Conservation (phyloP, 2,888 invertebrate species). For the Subacronicta megacephala region DNA sequence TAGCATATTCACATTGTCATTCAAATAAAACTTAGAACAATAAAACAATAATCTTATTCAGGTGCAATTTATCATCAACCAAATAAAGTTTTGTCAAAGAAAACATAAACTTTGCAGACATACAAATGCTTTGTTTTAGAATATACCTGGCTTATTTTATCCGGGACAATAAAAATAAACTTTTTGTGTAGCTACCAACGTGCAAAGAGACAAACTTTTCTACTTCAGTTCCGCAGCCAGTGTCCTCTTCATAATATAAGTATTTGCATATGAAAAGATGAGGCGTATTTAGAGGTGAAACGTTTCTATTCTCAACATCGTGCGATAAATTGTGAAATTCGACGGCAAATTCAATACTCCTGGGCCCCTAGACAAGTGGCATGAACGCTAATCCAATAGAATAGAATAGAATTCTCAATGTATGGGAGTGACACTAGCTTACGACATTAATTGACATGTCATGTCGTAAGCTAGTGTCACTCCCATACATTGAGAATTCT, state of each 20-base stretch:
- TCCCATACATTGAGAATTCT: no score
- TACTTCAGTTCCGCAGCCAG: constrained; percentile 25
- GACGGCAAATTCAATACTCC: not conserved
- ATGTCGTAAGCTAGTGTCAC: no score
- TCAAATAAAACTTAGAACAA: constrained; percentile 9
- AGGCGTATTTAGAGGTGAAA: constrained; percentile 40
- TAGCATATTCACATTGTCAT: constrained; percentile 10
- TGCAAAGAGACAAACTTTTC: constrained; percentile 49
- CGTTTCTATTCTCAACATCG: constrained; percentile 22
- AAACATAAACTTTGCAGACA: constrained; percentile 43
- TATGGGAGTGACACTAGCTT: no score
- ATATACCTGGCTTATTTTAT: constrained; percentile 55
- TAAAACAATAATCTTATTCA: constrained; percentile 23
- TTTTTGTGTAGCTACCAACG: constrained; percentile 49
- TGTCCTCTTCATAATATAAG: constrained; percentile 42
- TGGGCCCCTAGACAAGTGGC: no score
- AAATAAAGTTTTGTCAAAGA: constrained; percentile 42
- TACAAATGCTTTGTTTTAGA: constrained; percentile 55
- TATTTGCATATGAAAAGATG: constrained; percentile 59
- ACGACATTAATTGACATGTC: no score
- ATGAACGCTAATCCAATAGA: no score
- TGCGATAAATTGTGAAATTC: constrained; percentile 19
- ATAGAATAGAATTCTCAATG: no score
- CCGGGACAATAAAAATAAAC: constrained; percentile 61
- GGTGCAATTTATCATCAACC: constrained; percentile 22